Base-by-base conservation (phyloP, 2,888 invertebrate genomes). In the Caenorhabditis becei region DNA sequence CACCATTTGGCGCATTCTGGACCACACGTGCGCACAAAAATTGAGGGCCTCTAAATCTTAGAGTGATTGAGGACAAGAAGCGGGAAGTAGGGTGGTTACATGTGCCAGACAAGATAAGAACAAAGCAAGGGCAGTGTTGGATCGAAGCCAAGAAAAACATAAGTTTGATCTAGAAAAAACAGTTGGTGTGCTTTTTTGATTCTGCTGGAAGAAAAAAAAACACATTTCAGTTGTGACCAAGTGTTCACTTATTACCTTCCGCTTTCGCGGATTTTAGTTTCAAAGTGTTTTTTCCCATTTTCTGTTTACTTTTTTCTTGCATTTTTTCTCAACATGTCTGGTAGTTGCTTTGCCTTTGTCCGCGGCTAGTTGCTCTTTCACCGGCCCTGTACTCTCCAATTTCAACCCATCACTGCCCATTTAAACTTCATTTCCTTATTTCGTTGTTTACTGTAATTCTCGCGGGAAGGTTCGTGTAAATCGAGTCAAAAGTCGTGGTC, bases 1-100 rank as follows among this genome's bases (percentile, higher is more conserved):
- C 70, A 79, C 63, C 80, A 80, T 80, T 80, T 80, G 80, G 80
- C 80, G 80, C 80, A 74, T 72, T 79, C 61, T 61, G 51, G 58
- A 37, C 49, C 49, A 65, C 51, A 65, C 59, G 56, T 77, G 67
- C 28, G 56, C 63, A 56, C 14, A 20, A 18, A 47, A 61, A 35
- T 18, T 4, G 47, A 54, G 28, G n/a, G 28, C 28, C 1, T 54
- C n/a, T 54, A 7, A 26, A 24, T 53, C 24, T n/a, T n/a, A n/a
- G n/a, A n/a, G n/a, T n/a, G n/a, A n/a, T 35, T 35, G 35, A 5
- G 5, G 35, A 35, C 10, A 35, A 10, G 35, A 10, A 35, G 35
- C 18, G 20, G 20, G 47, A 47, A 47, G 18, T 10, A 47, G 32
- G 32, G 5, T 32, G 10, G 32, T 7, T 32, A 4, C 32, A 32